Evolutionary conservation across 2,888 invertebrate species (phyloP).

Genomic region (Apamea monoglypha): DNA sequence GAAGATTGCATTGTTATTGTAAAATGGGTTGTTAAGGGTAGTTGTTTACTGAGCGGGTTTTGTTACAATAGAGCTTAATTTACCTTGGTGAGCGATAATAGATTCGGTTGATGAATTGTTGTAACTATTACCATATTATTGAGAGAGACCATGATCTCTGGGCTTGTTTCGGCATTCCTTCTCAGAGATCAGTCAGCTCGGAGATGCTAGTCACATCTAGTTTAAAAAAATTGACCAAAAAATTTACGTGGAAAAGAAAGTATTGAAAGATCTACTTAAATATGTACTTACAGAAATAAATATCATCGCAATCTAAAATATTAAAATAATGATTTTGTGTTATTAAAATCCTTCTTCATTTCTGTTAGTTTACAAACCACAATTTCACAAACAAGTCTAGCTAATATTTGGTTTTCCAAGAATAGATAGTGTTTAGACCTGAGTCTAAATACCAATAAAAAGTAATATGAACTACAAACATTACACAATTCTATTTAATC

Average conservation of each 20-base stretch:
- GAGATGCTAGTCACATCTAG: background rate
- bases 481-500: conserved; percentile 16
- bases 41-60: background rate
- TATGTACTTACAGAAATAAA: background rate
- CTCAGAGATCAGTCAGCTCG: background rate
- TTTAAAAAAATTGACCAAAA: background rate
- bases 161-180: background rate
- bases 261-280: background rate
- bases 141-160: background rate
- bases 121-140: background rate
- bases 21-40: conserved; percentile 19
- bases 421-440: background rate
- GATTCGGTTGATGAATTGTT: background rate
- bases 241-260: background rate
- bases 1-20: conserved; percentile 37
- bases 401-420: conserved; percentile 4
- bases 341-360: background rate
- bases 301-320: background rate
- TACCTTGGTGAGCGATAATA: conserved; percentile 1
- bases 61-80: conserved; percentile 24
- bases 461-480: conserved; percentile 5
- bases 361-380: background rate
- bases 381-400: background rate
- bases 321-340: background rate
- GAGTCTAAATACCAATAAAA: conserved; percentile 18